Conservation (phyloP, 2,797 vertebrate genomes). For the Luscinia luscinia region DNA sequence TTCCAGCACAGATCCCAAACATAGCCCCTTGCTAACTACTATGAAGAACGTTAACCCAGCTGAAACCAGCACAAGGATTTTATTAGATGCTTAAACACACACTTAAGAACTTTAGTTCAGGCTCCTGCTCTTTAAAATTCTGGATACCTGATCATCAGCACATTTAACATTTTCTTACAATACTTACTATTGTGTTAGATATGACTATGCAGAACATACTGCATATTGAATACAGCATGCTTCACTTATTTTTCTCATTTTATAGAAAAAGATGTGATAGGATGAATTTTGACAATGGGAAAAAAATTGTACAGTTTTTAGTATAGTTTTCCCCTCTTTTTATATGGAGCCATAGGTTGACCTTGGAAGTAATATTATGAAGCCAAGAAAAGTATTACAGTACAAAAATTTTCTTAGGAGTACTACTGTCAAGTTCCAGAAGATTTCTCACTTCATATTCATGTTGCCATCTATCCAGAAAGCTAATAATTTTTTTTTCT, state of each 20-base stretch:
- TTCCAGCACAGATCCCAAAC: background rate
- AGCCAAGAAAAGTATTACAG: background rate
- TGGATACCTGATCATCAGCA: background rate
- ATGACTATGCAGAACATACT: background rate
- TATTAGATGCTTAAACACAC: background rate
- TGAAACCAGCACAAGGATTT: background rate
- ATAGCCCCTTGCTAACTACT: background rate
- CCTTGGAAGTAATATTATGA: background rate
- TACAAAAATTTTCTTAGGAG: background rate
- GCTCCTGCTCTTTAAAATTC: background rate
- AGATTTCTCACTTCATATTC: background rate
- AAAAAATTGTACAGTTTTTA: background rate
- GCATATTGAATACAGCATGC: background rate
- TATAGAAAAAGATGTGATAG: background rate
- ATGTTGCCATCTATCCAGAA: background rate
- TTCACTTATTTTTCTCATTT: background rate
- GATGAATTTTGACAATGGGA: background rate
- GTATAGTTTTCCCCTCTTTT: background rate
- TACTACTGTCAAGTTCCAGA: background rate
- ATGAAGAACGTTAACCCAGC: background rate
- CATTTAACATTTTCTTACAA: background rate
- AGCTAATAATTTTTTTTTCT: background rate
- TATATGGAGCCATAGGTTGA: background rate
- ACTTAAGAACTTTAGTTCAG: background rate
- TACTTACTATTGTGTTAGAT: background rate